phyloP scores from a whole-genome alignment of 2,113 vertebrate genomes.

The Ciconia stormi region DNA sequence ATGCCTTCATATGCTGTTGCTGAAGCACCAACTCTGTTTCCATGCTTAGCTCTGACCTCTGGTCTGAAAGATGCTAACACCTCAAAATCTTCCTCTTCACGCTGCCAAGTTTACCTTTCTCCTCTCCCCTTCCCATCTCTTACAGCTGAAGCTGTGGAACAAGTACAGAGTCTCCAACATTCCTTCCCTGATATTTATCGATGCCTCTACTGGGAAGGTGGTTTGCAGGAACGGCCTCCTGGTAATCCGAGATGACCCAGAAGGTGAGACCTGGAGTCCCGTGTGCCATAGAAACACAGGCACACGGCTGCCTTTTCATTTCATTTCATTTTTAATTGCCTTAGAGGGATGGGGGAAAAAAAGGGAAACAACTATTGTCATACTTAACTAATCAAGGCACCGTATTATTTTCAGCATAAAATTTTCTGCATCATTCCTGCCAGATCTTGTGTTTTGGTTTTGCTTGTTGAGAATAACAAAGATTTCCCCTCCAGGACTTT shows the following conservation, averaged over 20 bases:
- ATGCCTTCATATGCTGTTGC: not conserved
- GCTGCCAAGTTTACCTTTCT: not conserved
- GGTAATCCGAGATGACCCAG: conserved; percentile 95
- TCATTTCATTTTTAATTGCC: not conserved
- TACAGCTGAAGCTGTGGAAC: conserved; percentile 97
- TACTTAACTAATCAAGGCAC: not conserved
- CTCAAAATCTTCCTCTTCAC: not conserved
- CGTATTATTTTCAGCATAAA: conserved; percentile 28
- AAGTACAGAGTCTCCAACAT: conserved; percentile 98
- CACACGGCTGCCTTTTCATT: not conserved
- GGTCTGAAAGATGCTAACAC: not conserved
- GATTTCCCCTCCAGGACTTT: conserved; percentile 47
- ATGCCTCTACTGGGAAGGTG: conserved; percentile 87
- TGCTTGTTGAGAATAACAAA: conserved; percentile 54
- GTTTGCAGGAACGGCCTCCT: conserved; percentile 95
- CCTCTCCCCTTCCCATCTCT: not conserved
- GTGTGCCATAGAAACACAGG: not conserved
- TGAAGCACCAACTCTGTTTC: not conserved
- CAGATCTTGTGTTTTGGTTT: conserved; percentile 50
- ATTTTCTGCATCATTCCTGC: conserved; percentile 43
- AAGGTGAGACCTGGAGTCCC: conserved; percentile 77
- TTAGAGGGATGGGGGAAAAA: not conserved
- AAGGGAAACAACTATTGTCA: not conserved
- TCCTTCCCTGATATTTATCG: conserved; percentile 97
- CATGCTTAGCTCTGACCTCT: not conserved